Evolutionary conservation across 2,888 invertebrate species (phyloP), one percentile per base, ranked within the genome.

Genomic region (Cylloceria caligata): DNA sequence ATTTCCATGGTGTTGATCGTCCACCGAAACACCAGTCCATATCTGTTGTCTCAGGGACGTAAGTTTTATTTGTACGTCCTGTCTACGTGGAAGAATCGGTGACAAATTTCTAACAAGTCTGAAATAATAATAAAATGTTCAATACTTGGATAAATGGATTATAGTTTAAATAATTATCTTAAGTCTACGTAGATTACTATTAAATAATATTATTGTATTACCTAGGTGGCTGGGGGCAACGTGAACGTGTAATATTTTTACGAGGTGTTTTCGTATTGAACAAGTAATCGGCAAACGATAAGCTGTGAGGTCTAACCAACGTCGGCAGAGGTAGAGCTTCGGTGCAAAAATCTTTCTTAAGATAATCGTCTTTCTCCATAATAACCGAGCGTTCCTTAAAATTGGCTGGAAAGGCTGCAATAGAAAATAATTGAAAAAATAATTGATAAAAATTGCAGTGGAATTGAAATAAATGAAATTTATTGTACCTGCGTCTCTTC

Each of bases 31-130:
- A 4, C 96, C 96, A 2, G 95, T 95, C 97, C 97, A 97, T 62
- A 97, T 94, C 92, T 96, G 96, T 90, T 95, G 96, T 89, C 95
- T 96, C 34, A 97, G 90, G 0, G 96, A 94, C 81, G 94, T 94
- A 5, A 97, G 91, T 90, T 96, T 96, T 6, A 96, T 94, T 92
- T 96, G 95, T 57, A 96, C 93, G 88, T 96, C 95, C 64, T 87
- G 88, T 52, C 64, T 87, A 21, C 84, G 88, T 19, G 87, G 86
- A 13, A 86, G 79, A 24, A 88, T 84, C 0, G 91, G 90, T 2
- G 91, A 90, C 34, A 87, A 86, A 80, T 89, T 89, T 62, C 86
- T 86, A n/a, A 89, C 68, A 36, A 87, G 80, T 57, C 92, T 92
- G 71, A 0, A 82, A 76, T 62, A 45, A 68, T 39, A 24, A 39